Base-by-base conservation (phyloP, 1,140 invertebrate species). In the Pogonus chalceus region DNA sequence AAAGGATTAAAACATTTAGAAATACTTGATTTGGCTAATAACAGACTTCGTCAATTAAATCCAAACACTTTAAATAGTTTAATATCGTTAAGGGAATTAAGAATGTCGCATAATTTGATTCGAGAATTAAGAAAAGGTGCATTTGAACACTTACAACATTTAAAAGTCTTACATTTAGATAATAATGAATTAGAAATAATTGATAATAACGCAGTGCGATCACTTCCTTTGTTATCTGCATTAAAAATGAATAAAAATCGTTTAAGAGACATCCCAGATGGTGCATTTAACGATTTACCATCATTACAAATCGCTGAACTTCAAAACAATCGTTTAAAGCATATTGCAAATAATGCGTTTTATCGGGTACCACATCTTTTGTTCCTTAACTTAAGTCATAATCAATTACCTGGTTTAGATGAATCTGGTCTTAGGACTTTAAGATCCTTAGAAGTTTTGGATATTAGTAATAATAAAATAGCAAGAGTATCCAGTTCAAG, bases 361-460 rank as follows among this genome's bases (percentile, higher is more conserved):
- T 78, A 83, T 56, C 81, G 83, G 59, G 79, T 85, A 14, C 85
- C 87, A 4, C 81, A 87, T 43, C 68, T 90, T 43, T 76, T 91
- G 20, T 84, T 89, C 65, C 70, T 93, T 9, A 92, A 92, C 76
- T 66, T 92, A 48, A 91, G 88, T 62, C 76, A 83, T 58, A 91
- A 90, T 74, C 76, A 85, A 58, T 71, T 90, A 46, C 75, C 74
- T 4, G 79, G 75, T 39, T 70, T 92, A 56, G 81, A 87, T 51
- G 79, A 83, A 58, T 80, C 82, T 21, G 87, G 88, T 2, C 69
- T 90, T 16, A 76, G 79, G 10, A 82, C 78, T 58, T 65, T 90
- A 22, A 74, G 77, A 21, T 88, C 86, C 7, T 68, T 90, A n/a
- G 88, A 90, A 68, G 83, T 90, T 4, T 68, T 90, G 22, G 88